phyloP scores from a whole-genome alignment of 2,113 vertebrate genomes.

The Phalacrocorax aristotelis region DNA sequence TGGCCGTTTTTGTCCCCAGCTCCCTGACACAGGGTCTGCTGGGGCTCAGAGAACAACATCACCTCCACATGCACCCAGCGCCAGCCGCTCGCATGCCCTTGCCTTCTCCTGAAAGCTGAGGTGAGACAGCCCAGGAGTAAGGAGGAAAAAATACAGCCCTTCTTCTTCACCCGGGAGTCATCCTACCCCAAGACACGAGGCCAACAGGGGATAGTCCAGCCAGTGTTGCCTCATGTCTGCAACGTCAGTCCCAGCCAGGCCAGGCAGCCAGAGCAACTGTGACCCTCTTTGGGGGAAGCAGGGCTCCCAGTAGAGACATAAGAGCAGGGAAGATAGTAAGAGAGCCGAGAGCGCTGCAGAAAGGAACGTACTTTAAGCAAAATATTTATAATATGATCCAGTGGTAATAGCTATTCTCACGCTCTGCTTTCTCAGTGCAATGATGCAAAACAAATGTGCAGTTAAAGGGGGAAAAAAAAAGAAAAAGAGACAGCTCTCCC shows the following conservation, averaged over 20 bases:
- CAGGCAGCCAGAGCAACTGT: background rate
- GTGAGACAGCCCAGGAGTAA: background rate
- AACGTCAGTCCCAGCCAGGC: background rate
- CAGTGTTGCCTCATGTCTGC: background rate
- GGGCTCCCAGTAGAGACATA: background rate
- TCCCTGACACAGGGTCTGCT: rapidly evolving
- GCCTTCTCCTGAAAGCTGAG: background rate
- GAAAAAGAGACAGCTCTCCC: slow-evolving; percentile 17
- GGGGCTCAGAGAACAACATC: background rate
- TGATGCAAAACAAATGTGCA: slow-evolving; percentile 71
- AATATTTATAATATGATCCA: slow-evolving; percentile 69
- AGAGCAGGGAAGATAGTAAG: background rate
- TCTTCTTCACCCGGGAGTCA: background rate
- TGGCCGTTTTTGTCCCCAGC: background rate
- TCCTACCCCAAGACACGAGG: background rate
- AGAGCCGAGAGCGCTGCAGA: background rate
- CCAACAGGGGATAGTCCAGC: background rate
- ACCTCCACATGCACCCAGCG: background rate
- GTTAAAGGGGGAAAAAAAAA: background rate
- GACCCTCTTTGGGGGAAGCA: background rate
- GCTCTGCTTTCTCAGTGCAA: slow-evolving; percentile 57
- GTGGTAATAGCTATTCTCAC: slow-evolving; percentile 65
- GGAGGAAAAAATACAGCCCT: background rate
- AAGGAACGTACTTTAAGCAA: slow-evolving; percentile 51
- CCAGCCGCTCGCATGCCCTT: rapidly evolving